Base-by-base conservation (phyloP, 2,888 invertebrate genomes). In the Brachynemurus nebulosus region DNA sequence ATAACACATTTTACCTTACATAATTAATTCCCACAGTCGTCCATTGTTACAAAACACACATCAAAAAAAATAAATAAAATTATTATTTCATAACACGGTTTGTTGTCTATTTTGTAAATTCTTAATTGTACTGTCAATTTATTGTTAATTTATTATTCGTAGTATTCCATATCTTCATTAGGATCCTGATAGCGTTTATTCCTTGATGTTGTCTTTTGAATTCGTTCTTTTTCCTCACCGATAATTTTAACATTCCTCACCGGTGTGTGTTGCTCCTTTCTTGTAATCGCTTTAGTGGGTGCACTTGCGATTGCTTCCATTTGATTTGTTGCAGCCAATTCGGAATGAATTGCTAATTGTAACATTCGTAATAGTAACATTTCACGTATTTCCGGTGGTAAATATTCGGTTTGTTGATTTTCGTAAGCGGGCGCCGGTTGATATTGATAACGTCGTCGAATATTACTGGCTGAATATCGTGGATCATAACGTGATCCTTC, bases 171-270 rank as follows among this genome's bases (percentile, higher is more conserved):
- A 59, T 54, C 40, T 59, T 62, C 45, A 52, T 53, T 7, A 47
- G 46, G 16, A 59, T 62, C 47, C 59, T 61, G 8, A 59, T 62
- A 53, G 45, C 53, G 51, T 47, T 51, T 56, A 47, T 54, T 64
- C 60, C 52, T 66, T 62, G 48, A 57, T 52, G 42, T 63, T 62
- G 50, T 49, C 2, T 53, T 68, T n/a, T n/a, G n/a, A 56, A 56
- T 61, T 55, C 49, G 69, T 53, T 47, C 71, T 57, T 48, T 53
- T 45, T 76, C 79, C 54, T 81, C 80, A 1, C 78, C 78, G 21
- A 82, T 64, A 52, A 83, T 80, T 60, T 82, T 80, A 19, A 82
- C 76, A 57, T 80, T 82, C 51, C 82, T 69, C 16, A 80, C 74
- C 42, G 78, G 77, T 51, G 71, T 71, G 51, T 72, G 59, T 23